Evolutionary conservation across 2,797 vertebrate species (phyloP).

Genomic region (Sebastes minor): DNA sequence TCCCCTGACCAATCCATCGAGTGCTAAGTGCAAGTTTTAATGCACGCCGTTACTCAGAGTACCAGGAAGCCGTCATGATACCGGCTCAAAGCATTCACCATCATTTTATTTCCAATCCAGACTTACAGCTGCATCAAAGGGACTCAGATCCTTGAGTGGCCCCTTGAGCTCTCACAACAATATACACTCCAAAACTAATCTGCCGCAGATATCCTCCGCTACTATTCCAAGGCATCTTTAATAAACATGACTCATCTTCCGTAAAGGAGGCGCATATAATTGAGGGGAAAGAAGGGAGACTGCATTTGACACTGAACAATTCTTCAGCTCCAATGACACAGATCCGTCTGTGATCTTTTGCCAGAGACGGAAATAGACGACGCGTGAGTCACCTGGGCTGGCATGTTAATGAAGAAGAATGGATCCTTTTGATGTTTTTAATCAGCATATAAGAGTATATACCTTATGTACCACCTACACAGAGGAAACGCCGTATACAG

Average conservation of each 20-base stretch:
- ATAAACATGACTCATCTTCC: slow-evolving; percentile 52
- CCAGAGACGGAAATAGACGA: slow-evolving; percentile 33
- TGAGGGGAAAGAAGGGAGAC: slow-evolving; percentile 11
- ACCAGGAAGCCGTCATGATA: background rate
- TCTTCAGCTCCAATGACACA: slow-evolving; percentile 45
- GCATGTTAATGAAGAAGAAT: slow-evolving; percentile 23
- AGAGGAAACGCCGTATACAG: background rate
- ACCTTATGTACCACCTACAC: background rate
- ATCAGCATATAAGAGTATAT: slow-evolving; percentile 3
- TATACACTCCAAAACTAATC: slow-evolving; percentile 68
- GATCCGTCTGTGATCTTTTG: slow-evolving; percentile 39
- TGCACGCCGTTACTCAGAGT: background rate
- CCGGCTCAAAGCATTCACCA: background rate
- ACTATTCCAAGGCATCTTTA: slow-evolving; percentile 48
- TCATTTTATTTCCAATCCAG: slow-evolving; percentile 18
- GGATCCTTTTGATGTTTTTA: slow-evolving; percentile 23
- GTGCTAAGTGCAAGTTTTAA: background rate
- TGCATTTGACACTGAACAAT: slow-evolving; percentile 35
- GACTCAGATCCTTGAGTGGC: slow-evolving; percentile 4
- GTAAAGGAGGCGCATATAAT: slow-evolving; percentile 36
- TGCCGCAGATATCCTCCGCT: slow-evolving; percentile 29
- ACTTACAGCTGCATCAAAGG: slow-evolving; percentile 18
- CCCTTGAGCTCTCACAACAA: slow-evolving; percentile 52
- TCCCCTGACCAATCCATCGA: background rate
- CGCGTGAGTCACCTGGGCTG: slow-evolving; percentile 10